Evolutionary conservation across 2,797 vertebrate genomes (phyloP).

Genomic region (Ctenopoma multispine): DNA sequence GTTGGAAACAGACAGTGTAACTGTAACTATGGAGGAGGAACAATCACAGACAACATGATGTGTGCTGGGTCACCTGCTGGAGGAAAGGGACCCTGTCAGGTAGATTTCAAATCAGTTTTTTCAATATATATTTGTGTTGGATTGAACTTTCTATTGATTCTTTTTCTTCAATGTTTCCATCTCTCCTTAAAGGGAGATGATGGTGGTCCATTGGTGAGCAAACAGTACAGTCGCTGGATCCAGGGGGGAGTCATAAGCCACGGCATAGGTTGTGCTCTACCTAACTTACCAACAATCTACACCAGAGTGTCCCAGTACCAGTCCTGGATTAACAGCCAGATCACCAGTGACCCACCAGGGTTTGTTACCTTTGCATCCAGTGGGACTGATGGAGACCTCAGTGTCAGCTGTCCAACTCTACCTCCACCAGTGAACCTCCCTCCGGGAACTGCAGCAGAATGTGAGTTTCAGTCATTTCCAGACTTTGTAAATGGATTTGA

Average conservation of each 20-base stretch:
- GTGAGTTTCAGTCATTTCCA: constrained; percentile 3
- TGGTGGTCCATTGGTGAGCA: constrained; percentile 70
- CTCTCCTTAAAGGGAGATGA: constrained; percentile 65
- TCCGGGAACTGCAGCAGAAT: not conserved
- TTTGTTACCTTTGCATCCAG: constrained; percentile 49
- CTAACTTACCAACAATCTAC: constrained; percentile 68
- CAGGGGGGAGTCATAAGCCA: constrained; percentile 70
- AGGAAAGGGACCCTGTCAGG: constrained; percentile 79
- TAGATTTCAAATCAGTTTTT: constrained; percentile 35
- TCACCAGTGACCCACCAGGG: constrained; percentile 45
- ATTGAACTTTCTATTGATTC: not conserved
- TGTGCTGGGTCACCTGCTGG: constrained; percentile 62
- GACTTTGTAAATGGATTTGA: no score
- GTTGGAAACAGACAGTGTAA: constrained; percentile 60
- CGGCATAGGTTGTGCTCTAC: constrained; percentile 5
- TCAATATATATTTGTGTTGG: not conserved
- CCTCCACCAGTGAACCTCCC: not conserved
- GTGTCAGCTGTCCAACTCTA: constrained; percentile 35
- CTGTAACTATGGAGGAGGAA: no score
- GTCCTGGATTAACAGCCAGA: no score
- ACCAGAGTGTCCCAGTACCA: no score
- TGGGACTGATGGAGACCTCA: constrained; percentile 66
- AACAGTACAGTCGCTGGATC: constrained; percentile 57
- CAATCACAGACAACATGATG: no score
- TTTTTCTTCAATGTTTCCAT: not conserved